Conservation (phyloP, 2,888 invertebrate genomes). For the Scaptomyza tumidula region DNA sequence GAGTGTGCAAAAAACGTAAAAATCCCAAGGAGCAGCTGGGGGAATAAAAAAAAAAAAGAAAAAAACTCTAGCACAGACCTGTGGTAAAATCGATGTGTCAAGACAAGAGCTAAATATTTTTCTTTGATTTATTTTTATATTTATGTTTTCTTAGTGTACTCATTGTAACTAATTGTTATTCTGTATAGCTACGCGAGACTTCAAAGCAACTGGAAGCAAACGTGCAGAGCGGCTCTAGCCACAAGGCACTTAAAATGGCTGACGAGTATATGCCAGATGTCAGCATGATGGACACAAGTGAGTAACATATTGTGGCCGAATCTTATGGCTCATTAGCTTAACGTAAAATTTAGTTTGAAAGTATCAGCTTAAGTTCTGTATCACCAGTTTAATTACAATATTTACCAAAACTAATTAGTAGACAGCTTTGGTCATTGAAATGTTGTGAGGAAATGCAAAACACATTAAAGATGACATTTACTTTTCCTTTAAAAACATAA, state of each 20-base stretch:
- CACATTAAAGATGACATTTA: neutral
- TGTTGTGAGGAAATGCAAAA: neutral
- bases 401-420: neutral
- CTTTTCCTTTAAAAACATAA: neutral
- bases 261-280: slow-evolving; percentile 83
- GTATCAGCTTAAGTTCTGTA: slow-evolving; percentile 4
- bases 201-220: slow-evolving; percentile 24
- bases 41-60: slow-evolving; percentile 14
- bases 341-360: neutral
- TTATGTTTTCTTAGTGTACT: neutral
- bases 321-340: slow-evolving; percentile 20
- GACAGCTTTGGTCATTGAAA: neutral
- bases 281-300: slow-evolving; percentile 83
- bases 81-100: slow-evolving; percentile 46
- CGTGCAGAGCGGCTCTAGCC: slow-evolving; percentile 48
- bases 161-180: slow-evolving; percentile 61
- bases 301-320: slow-evolving; percentile 72
- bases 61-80: slow-evolving; percentile 35
- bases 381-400: neutral
- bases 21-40: slow-evolving; percentile 24
- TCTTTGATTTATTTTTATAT: neutral
- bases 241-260: slow-evolving; percentile 79
- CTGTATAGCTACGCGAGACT: slow-evolving; percentile 51
- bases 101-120: neutral
- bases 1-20: slow-evolving; percentile 43